Evolutionary conservation across 2,113 vertebrate genomes (phyloP).

Genomic region (Coptodon rendalli): DNA sequence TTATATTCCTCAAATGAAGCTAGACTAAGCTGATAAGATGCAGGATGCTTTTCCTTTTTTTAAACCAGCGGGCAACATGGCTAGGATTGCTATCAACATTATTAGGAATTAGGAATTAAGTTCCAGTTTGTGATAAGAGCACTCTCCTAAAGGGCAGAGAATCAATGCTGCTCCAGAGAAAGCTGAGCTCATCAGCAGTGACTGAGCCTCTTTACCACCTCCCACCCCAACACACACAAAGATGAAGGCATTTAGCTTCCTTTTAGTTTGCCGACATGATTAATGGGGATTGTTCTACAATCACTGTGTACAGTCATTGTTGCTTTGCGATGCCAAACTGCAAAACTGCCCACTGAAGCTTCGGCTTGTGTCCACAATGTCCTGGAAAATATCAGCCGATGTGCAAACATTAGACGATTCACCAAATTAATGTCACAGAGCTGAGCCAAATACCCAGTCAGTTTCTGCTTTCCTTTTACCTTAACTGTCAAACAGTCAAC

Average conservation of each 20-base stretch:
- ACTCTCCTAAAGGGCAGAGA: neutral
- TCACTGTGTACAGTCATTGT: neutral
- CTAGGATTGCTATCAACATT: neutral
- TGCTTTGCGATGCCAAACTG: neutral
- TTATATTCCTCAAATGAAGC: neutral
- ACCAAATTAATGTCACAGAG: rapidly evolving
- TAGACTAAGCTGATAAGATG: neutral
- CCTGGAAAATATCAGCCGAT: neutral
- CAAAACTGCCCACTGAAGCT: neutral
- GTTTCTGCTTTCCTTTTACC: neutral
- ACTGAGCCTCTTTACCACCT: neutral
- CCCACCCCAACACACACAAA: neutral
- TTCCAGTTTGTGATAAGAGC: neutral
- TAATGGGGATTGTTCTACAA: neutral
- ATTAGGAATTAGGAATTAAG: neutral
- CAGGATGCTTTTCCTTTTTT: neutral
- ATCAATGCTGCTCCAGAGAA: neutral
- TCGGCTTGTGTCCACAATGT: neutral
- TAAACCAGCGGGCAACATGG: neutral
- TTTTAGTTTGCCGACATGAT: neutral
- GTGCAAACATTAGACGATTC: neutral
- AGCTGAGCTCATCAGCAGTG: constrained; percentile 8
- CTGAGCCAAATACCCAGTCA: neutral
- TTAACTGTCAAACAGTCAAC: neutral
- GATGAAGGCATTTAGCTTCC: neutral